These are phyloP conservation scores for Drosophila leontia DNA, from an alignment of 1,140 invertebrate genomes.

Conservation along the genomic window DNA sequence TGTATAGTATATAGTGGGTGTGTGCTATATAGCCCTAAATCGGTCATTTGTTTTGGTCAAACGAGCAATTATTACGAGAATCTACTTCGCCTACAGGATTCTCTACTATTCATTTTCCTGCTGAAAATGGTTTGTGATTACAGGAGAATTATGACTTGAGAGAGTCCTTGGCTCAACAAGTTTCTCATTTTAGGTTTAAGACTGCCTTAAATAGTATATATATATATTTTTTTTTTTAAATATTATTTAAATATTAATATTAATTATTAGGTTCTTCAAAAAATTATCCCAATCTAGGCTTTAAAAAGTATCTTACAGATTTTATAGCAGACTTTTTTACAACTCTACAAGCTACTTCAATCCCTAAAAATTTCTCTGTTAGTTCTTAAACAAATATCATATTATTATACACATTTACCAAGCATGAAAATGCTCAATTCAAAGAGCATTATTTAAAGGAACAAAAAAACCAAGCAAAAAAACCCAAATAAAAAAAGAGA, in stretches of 20 bases:
- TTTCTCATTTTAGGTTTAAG: not conserved
- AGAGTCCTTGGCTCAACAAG: slow-evolving; percentile 2
- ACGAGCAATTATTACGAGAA: slow-evolving; percentile 24
- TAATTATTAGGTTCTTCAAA: no score
- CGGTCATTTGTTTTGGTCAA: slow-evolving; percentile 21
- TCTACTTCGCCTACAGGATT: not conserved
- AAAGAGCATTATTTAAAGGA: not conserved
- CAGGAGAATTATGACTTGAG: not conserved
- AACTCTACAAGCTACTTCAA: no score
- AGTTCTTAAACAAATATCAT: slow-evolving; percentile 5
- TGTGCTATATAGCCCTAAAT: not conserved
- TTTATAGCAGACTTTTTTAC: no score
- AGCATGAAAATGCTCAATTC: slow-evolving; percentile 1
- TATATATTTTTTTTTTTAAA: no score
- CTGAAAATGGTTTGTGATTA: slow-evolving; percentile 12
- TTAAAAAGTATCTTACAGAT: no score
- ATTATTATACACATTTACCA: not conserved
- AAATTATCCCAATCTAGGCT: no score
- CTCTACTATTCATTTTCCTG: slow-evolving; percentile 7
- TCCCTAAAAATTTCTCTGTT: not conserved
- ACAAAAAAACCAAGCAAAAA: not conserved
- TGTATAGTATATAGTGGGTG: no score
- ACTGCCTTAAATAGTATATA: no score
- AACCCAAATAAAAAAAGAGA: not conserved
- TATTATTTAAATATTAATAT: no score